Percentiles rank a stretch among this genome's conserved stretches.
These are phyloP conservation scores for Tetramorium simillimum DNA, from an alignment of 1,140 invertebrate genomes.

Conservation along the genomic window DNA sequence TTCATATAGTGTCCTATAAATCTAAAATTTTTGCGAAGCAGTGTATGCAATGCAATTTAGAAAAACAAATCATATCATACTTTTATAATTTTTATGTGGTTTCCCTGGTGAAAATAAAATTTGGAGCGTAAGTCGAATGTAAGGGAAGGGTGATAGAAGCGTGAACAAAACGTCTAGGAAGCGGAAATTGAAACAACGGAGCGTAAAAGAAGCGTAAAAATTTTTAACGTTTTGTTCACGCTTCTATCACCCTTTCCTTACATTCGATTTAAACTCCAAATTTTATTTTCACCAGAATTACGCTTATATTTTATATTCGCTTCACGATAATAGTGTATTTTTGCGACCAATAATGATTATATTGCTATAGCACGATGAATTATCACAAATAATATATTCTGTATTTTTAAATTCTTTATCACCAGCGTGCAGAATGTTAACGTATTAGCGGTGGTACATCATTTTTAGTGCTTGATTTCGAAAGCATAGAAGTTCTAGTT, in stretches of 20 bases:
- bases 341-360: not conserved
- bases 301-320: not conserved
- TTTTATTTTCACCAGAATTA: too few species aligned
- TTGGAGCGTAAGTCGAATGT: too few species aligned
- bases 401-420: conserved; percentile 68
- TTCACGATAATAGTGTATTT: not conserved
- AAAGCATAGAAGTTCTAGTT: conserved; percentile 74
- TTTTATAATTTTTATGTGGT: not conserved
- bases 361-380: not conserved
- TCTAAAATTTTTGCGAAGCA: not conserved
- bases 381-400: not conserved
- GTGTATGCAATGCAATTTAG: not conserved
- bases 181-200: too few species aligned
- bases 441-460: conserved; percentile 77
- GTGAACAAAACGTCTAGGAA: too few species aligned
- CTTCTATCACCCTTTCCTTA: too few species aligned
- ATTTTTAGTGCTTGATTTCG: conserved; percentile 72
- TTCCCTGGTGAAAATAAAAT: too few species aligned
- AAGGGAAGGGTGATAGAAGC: too few species aligned
- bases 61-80: not conserved
- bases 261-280: too few species aligned
- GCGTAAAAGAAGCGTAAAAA: too few species aligned
- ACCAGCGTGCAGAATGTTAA: conserved; percentile 80
- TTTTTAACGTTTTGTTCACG: too few species aligned
- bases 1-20: not conserved